A percentile compares a stretch with the other conserved stretches of the same genome.
phyloP scores from a whole-genome alignment of 2,113 vertebrate genomes.

The Coptodon bakossiorum region DNA sequence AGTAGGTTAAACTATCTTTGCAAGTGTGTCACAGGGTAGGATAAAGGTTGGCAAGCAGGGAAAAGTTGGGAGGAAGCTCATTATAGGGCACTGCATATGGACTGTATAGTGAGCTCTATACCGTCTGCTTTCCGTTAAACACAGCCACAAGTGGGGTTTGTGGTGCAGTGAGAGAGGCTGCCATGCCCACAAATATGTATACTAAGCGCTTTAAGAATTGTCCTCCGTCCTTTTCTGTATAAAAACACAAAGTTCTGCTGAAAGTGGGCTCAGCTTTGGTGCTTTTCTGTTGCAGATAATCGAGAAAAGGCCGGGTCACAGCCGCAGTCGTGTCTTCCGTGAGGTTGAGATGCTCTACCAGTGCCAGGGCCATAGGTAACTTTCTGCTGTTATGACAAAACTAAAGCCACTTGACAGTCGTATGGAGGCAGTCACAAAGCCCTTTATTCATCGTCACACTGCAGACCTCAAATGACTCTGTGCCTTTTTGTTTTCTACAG shows the following conservation, averaged over 20 bases:
- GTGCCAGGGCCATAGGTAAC: conserved; percentile 98
- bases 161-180: not conserved
- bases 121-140: not conserved
- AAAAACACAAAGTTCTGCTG: not conserved
- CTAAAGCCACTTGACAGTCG: not conserved
- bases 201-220: not conserved
- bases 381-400: not conserved
- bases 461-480: not conserved
- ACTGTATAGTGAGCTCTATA: not conserved
- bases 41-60: not conserved
- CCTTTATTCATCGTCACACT: not conserved
- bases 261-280: not conserved
- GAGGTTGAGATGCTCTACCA: conserved; percentile 99
- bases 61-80: not conserved
- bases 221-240: not conserved
- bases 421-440: not conserved
- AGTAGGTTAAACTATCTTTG: conserved; percentile 40
- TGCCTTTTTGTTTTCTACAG: conserved; percentile 51
- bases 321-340: conserved; percentile 90
- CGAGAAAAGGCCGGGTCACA: conserved; percentile 91
- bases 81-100: not conserved
- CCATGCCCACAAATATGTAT: not conserved
- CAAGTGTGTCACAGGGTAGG: conserved; percentile 1
- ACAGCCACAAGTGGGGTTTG: not conserved
- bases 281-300: conserved; percentile 82